A percentile compares a stretch with the other conserved stretches of the same genome.
Evolutionary conservation across 2,797 vertebrate genomes (phyloP).

Genomic region (Potorous gilbertii): DNA sequence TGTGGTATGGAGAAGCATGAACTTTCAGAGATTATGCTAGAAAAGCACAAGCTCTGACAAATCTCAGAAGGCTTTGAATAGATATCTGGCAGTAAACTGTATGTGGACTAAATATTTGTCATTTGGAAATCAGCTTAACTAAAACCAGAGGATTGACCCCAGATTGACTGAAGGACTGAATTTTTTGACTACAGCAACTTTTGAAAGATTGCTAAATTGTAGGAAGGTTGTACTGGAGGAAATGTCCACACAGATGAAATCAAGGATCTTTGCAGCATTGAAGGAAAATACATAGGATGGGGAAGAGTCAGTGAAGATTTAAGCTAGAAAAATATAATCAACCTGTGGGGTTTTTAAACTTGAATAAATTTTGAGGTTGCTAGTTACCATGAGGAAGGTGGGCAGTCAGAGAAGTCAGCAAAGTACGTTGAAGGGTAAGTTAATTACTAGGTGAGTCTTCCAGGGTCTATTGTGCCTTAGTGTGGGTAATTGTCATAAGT

Average conservation of each 20-base stretch:
- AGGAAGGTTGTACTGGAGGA: not conserved
- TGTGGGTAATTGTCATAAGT: constrained; percentile 17
- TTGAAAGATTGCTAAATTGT: not conserved
- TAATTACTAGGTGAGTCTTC: constrained; percentile 14
- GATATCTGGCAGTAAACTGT: not conserved
- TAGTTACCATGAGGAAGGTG: not conserved
- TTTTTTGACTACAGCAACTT: not conserved
- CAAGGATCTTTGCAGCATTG: not conserved
- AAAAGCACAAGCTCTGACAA: not conserved
- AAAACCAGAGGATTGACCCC: not conserved
- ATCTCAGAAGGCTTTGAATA: not conserved
- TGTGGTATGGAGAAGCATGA: not conserved
- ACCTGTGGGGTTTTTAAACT: not conserved
- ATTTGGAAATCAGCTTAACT: not conserved
- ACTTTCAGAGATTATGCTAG: not conserved
- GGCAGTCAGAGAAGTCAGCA: not conserved
- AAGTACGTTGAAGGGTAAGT: not conserved
- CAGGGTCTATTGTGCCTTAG: not conserved
- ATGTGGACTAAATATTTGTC: not conserved
- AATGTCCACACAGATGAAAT: not conserved
- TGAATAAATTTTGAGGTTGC: not conserved
- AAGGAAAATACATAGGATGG: not conserved
- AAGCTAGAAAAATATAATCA: not conserved
- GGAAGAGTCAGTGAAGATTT: not conserved
- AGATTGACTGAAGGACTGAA: not conserved